A percentile compares a stretch with the other conserved stretches of the same genome.
Conservation (phyloP, 2,113 vertebrate genomes). For the Cebidichthys violaceus region DNA sequence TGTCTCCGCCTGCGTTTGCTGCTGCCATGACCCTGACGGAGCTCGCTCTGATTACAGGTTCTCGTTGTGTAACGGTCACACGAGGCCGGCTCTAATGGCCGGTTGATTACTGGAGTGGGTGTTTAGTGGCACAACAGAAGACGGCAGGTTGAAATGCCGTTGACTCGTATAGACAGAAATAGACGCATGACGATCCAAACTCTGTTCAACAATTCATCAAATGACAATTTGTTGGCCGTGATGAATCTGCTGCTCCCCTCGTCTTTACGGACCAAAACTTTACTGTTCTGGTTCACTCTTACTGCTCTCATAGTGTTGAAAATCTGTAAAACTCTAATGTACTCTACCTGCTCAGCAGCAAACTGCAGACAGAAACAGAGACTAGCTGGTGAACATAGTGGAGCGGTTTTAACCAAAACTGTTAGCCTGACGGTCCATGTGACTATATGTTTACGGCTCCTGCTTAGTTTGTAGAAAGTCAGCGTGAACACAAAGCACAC, state of each 20-base stretch:
- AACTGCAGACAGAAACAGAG: too few relatives aligned
- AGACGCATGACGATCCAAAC: slow-evolving; percentile 1
- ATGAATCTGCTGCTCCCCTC: background rate
- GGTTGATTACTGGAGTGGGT: slow-evolving; percentile 38
- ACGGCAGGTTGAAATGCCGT: slow-evolving; percentile 26
- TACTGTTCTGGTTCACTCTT: too few relatives aligned
- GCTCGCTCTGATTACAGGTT: slow-evolving; percentile 37
- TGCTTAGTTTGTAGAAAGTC: too few relatives aligned
- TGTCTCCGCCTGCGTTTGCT: background rate
- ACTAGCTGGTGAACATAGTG: too few relatives aligned
- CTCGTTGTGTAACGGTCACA: background rate
- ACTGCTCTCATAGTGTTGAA: too few relatives aligned
- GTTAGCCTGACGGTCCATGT: too few relatives aligned
- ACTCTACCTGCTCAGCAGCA: too few relatives aligned
- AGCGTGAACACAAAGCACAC: too few relatives aligned
- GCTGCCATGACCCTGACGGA: background rate
- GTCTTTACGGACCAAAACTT: too few relatives aligned
- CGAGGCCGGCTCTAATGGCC: background rate
- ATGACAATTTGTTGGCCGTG: background rate
- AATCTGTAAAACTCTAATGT: too few relatives aligned
- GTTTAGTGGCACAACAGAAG: slow-evolving; percentile 3
- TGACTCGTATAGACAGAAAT: slow-evolving; percentile 13
- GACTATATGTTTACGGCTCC: too few relatives aligned
- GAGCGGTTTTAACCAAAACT: too few relatives aligned
- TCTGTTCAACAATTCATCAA: background rate